Conservation (phyloP, 1,140 invertebrate species). For the Eufriesea mexicana region DNA sequence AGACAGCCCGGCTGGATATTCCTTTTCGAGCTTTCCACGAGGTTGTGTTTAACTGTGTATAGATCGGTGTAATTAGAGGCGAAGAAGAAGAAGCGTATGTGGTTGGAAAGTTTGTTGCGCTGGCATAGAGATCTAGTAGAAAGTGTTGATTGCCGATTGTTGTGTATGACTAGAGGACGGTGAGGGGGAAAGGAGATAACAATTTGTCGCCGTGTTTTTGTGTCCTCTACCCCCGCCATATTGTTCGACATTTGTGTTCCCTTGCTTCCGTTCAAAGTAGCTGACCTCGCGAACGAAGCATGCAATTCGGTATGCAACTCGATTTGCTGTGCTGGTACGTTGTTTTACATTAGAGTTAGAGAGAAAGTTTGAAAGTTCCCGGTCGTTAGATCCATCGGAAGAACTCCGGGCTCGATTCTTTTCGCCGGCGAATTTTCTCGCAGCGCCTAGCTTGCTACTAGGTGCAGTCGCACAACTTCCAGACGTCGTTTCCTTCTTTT, state of each 20-base stretch:
- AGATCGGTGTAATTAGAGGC: conserved; percentile 39
- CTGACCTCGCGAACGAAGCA: conserved; percentile 37
- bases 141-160: conserved; percentile 44
- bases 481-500: neutral
- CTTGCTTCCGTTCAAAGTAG: conserved; percentile 36
- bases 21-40: conserved; percentile 29
- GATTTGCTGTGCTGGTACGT: conserved; percentile 27
- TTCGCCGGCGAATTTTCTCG: neutral
- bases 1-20: conserved; percentile 10
- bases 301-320: conserved; percentile 43
- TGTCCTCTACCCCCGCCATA: neutral
- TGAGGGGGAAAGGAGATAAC: neutral
- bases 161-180: conserved; percentile 37
- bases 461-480: neutral
- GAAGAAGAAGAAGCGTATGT: neutral
- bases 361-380: neutral
- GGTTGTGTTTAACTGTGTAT: neutral
- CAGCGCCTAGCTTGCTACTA: neutral
- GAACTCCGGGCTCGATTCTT: neutral
- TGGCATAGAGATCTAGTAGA: conserved; percentile 12
- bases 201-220: neutral
- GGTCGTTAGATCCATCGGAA: neutral
- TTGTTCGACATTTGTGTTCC: conserved; percentile 15
- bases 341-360: conserved; percentile 38
- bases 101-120: conserved; percentile 4